These are phyloP conservation scores for Vireo altiloquus DNA, from an alignment of 2,113 vertebrate species.

Conservation along the genomic window DNA sequence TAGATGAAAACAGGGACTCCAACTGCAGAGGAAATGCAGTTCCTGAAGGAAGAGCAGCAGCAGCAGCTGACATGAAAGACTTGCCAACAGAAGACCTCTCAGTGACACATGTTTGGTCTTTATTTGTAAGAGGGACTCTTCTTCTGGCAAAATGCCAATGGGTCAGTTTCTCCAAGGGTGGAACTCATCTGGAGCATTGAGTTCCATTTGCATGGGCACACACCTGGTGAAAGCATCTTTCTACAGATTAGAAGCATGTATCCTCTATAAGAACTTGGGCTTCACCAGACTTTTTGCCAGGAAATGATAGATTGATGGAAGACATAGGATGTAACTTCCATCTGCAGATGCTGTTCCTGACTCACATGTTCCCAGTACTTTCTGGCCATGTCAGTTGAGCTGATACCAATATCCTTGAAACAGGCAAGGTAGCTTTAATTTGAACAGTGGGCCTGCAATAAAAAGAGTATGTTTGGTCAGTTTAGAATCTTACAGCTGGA, in stretches of 20 bases:
- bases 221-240: not conserved
- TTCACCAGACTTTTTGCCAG: not conserved
- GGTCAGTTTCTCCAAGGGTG: not conserved
- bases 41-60: not conserved
- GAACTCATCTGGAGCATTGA: not conserved
- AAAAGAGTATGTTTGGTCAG: constrained; percentile 46
- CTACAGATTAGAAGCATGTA: not conserved
- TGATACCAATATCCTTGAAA: constrained; percentile 50
- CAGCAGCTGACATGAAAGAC: not conserved
- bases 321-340: not conserved
- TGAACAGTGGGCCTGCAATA: constrained; percentile 36
- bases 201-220: not conserved
- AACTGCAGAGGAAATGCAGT: not conserved
- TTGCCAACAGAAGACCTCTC: not conserved
- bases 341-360: constrained; percentile 9
- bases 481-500: constrained; percentile 35
- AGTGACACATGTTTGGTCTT: not conserved
- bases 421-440: constrained; percentile 29
- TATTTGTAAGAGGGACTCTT: not conserved
- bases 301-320: not conserved
- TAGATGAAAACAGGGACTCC: constrained; percentile 13
- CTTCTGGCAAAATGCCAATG: not conserved
- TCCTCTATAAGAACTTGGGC: not conserved
- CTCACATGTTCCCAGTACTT: constrained; percentile 36
- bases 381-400: constrained; percentile 31